A percentile compares a stretch with the other conserved stretches of the same genome.
Evolutionary conservation across 23 tunicate species (phyloP).

Genomic region (Oikopleura vanhoeffeni): DNA sequence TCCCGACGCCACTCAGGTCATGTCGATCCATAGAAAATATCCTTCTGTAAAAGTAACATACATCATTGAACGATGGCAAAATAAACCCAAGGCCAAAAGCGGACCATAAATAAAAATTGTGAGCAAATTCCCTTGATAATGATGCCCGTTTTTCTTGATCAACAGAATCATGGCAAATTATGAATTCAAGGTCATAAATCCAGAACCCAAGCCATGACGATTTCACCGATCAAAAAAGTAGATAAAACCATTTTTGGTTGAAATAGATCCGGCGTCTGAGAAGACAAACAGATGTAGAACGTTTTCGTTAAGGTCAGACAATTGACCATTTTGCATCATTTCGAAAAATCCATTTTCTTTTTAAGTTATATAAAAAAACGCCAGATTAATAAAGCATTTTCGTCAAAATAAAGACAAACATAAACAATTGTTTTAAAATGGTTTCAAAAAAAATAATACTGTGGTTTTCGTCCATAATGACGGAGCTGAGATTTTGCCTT

Average conservation of each 20-base stretch:
- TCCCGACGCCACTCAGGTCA: conserved; percentile 23
- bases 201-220: background rate
- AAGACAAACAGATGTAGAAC: no score
- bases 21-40: background rate
- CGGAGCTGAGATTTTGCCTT: no score
- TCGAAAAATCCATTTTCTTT: no score
- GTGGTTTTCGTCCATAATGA: no score
- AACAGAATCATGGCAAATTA: background rate
- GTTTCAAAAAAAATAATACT: no score
- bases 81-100: background rate
- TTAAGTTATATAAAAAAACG: no score
- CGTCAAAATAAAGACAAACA: no score
- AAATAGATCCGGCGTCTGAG: background rate
- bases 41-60: background rate
- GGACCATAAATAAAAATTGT: background rate
- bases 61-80: background rate
- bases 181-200: background rate
- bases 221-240: background rate
- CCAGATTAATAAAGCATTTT: no score
- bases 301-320: no score
- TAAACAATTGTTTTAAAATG: no score
- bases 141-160: background rate
- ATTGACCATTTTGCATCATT: no score
- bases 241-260: background rate
- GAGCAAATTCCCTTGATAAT: background rate